These are phyloP conservation scores for Liparis tanakae DNA, from an alignment of 2,797 vertebrate species.

Conservation along the genomic window DNA sequence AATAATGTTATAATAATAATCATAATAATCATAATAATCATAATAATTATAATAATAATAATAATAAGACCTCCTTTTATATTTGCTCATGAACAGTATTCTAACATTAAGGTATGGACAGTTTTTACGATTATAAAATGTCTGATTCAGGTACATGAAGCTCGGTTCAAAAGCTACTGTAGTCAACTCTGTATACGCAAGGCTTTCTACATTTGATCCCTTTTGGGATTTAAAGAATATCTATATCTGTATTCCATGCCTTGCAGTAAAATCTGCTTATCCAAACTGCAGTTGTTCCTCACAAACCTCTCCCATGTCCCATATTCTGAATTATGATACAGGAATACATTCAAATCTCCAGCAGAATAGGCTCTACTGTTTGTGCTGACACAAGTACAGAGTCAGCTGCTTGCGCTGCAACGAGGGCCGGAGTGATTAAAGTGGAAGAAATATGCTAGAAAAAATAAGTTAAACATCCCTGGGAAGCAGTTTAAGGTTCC, in stretches of 20 bases:
- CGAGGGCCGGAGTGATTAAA: conserved; percentile 44
- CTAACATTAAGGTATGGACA: background rate
- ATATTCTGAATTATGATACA: conserved; percentile 30
- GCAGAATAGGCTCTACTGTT: conserved; percentile 54
- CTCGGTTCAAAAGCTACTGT: background rate
- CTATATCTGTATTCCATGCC: background rate
- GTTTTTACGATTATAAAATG: background rate
- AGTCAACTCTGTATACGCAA: background rate
- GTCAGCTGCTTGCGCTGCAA: conserved; percentile 51
- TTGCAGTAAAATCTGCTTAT: background rate
- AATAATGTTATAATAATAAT: background rate
- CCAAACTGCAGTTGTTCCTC: conserved; percentile 20
- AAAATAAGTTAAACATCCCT: conserved; percentile 24
- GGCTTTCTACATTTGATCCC: background rate
- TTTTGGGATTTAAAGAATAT: conserved; percentile 1
- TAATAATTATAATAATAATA: background rate
- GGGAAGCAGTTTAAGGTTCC: conserved; percentile 28
- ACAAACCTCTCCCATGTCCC: conserved; percentile 4
- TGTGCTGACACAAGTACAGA: conserved; percentile 50
- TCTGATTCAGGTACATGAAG: background rate
- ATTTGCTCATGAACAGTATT: too few species aligned
- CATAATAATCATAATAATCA: background rate
- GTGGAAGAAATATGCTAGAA: background rate
- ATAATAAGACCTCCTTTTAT: background rate
- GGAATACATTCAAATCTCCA: conserved; percentile 43